Conservation (phyloP, 1,140 invertebrate species). For the Carcinoscorpius rotundicauda region DNA sequence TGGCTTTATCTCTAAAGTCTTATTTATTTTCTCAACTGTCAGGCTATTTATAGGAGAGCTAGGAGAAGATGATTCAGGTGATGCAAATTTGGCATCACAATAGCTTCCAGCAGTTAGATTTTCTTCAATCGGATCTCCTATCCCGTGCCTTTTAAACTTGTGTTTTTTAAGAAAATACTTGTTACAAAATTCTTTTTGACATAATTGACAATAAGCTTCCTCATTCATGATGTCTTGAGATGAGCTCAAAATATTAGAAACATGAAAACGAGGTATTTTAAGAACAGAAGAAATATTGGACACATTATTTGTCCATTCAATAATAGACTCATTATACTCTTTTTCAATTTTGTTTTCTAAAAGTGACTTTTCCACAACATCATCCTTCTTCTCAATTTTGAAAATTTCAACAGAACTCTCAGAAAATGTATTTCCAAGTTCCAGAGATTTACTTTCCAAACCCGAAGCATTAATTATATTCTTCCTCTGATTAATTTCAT, state of each 20-base stretch:
- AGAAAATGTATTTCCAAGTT: no score
- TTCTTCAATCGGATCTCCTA: constrained; percentile 29
- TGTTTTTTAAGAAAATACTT: constrained; percentile 99
- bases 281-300: no score
- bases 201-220: constrained; percentile 54
- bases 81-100: neutral
- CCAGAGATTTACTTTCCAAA: neutral
- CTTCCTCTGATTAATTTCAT: constrained; percentile 70
- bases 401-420: no score
- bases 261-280: no score
- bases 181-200: constrained; percentile 99
- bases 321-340: no score
- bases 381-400: no score
- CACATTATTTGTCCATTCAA: no score
- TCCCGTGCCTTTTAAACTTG: constrained; percentile 86
- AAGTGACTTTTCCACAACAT: no score
- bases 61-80: constrained; percentile 2
- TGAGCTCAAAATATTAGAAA: neutral
- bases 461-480: constrained; percentile 38
- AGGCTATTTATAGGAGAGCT: neutral
- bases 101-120: constrained; percentile 5
- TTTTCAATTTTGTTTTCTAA: no score
- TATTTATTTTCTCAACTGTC: constrained; percentile 3
- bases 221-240: constrained; percentile 20
- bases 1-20: constrained; percentile 48